phyloP scores from a whole-genome alignment of 1,140 invertebrate genomes.

The Rhyzopertha dominica region DNA sequence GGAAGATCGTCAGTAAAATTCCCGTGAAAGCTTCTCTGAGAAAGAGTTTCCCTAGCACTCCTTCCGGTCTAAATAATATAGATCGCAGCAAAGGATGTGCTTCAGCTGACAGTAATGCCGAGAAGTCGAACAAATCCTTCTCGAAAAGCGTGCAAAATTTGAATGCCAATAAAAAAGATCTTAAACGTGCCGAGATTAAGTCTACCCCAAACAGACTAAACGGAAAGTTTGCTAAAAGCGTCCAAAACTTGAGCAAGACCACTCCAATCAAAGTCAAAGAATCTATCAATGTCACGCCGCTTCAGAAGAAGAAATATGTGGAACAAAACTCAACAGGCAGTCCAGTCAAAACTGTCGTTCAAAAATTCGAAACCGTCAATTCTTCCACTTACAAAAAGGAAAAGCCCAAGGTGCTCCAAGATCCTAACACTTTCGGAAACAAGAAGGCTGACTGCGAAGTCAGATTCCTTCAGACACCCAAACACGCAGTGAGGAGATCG shows the following conservation, averaged over 20 bases:
- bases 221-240: slow-evolving; percentile 24
- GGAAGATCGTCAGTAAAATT: slow-evolving; percentile 30
- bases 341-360: slow-evolving; percentile 23
- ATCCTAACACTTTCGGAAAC: neutral
- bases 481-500: neutral
- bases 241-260: slow-evolving; percentile 23
- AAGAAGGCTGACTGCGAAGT: neutral
- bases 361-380: slow-evolving; percentile 25
- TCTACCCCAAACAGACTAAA: slow-evolving; percentile 3
- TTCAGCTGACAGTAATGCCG: too few relatives aligned
- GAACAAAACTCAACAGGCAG: neutral
- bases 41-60: slow-evolving; percentile 38
- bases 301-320: neutral
- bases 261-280: too few relatives aligned
- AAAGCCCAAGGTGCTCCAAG: too few relatives aligned
- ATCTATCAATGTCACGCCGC: neutral
- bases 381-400: neutral
- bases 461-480: neutral
- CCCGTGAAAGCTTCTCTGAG: slow-evolving; percentile 37
- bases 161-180: too few relatives aligned
- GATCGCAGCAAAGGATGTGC: slow-evolving; percentile 30
- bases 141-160: neutral
- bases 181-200: too few relatives aligned
- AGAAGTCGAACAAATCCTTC: slow-evolving; percentile 4
- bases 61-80: slow-evolving; percentile 39